phyloP scores from a whole-genome alignment of 2,888 invertebrate species.

The Tridacna gigas region DNA sequence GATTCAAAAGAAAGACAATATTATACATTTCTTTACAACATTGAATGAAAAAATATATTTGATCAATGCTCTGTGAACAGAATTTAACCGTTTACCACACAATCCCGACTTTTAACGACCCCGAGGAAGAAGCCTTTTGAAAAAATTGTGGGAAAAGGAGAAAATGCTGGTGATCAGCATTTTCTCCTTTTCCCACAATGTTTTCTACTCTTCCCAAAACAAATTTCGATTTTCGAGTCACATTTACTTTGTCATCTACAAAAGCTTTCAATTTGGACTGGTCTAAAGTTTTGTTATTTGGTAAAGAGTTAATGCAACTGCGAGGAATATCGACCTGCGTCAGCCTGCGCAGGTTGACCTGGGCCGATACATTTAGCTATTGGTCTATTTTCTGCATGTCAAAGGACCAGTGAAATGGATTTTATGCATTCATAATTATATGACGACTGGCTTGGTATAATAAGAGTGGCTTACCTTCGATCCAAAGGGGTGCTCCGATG shows the following conservation, averaged over 20 bases:
- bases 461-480: too few species aligned
- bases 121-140: background rate
- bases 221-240: background rate
- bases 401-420: too few species aligned
- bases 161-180: background rate
- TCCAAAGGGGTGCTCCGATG: too few species aligned
- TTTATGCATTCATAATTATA: too few species aligned
- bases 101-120: background rate
- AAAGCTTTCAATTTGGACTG: background rate
- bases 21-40: background rate
- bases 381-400: too few species aligned
- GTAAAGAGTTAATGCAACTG: background rate
- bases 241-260: background rate
- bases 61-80: background rate
- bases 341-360: too few species aligned
- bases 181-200: background rate
- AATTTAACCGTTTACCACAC: background rate
- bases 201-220: background rate
- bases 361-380: too few species aligned
- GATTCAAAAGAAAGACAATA: background rate
- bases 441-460: too few species aligned
- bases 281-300: background rate
- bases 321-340: too few species aligned
- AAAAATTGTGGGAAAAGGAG: conserved; percentile 6
- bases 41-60: background rate